phyloP scores from a whole-genome alignment of 2,113 vertebrate genomes.

The Saimiri boliviensis region DNA sequence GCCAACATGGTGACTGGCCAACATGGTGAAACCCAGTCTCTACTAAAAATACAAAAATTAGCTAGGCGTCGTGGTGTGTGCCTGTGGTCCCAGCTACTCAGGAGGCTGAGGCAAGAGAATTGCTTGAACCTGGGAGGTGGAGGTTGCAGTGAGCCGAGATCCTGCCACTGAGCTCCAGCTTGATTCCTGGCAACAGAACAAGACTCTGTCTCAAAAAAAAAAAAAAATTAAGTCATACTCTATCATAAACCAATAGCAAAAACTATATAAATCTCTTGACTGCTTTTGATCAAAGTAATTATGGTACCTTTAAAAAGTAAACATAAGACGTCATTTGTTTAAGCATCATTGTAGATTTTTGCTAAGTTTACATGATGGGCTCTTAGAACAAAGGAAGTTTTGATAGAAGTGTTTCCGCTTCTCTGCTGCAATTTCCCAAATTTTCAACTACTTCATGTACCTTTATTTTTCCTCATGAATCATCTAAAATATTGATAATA shows the following conservation, averaged over 20 bases:
- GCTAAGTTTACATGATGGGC: background rate
- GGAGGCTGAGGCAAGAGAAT: too few species aligned
- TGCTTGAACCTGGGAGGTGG: too few species aligned
- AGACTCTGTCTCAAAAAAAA: too few species aligned
- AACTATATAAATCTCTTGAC: background rate
- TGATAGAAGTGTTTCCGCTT: background rate
- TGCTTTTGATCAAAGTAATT: background rate
- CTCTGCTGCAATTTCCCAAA: background rate
- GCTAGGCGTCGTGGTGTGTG: rapidly evolving
- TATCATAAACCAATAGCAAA: background rate
- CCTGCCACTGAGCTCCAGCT: too few species aligned
- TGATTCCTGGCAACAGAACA: too few species aligned
- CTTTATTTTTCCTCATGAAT: background rate
- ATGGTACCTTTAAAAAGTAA: background rate
- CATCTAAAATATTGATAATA: background rate
- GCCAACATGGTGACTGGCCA: too few species aligned
- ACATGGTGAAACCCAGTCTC: too few species aligned
- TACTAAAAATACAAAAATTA: too few species aligned
- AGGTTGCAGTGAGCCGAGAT: too few species aligned
- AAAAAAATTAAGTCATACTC: background rate
- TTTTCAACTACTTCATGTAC: background rate
- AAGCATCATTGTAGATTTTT: background rate
- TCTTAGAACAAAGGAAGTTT: background rate
- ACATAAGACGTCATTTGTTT: background rate
- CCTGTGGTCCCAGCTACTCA: too few species aligned